phyloP scores from a whole-genome alignment of 2,113 vertebrate species.

The Diadophis punctatus region DNA sequence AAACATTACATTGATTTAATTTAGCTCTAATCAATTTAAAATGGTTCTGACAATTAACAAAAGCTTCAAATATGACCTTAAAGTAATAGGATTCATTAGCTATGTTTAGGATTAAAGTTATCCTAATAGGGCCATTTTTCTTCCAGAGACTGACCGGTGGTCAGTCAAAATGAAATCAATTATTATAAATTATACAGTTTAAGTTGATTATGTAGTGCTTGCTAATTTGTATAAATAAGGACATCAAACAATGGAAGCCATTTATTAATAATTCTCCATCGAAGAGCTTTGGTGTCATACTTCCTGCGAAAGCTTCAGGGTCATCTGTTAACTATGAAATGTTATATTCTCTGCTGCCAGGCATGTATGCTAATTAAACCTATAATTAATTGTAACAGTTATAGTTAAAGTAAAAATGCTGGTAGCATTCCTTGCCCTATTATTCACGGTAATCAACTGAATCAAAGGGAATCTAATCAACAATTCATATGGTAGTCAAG shows the following conservation, averaged over 20 bases:
- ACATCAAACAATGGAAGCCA: constrained; percentile 79
- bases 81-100: constrained; percentile 93
- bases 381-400: constrained; percentile 98
- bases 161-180: constrained; percentile 98
- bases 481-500: constrained; percentile 82
- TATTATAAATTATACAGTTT: constrained; percentile 94
- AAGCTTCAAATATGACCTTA: constrained; percentile 99
- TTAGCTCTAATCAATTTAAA: constrained; percentile 99
- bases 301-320: constrained; percentile 77
- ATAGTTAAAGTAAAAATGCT: constrained; percentile 87
- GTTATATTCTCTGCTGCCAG: constrained; percentile 87
- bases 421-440: constrained; percentile 83
- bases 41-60: constrained; percentile 97
- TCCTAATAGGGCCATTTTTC: constrained; percentile 99
- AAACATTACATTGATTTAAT: constrained; percentile 99
- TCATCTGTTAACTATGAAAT: constrained; percentile 87
- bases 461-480: constrained; percentile 94
- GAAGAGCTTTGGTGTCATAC: constrained; percentile 66
- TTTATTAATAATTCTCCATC: constrained; percentile 97
- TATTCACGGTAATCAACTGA: constrained; percentile 86
- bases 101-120: constrained; percentile 99
- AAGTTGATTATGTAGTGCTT: constrained; percentile 89
- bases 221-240: constrained; percentile 98
- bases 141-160: constrained; percentile 81
- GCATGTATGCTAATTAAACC: constrained; percentile 89